Base-by-base conservation (phyloP, 2,113 vertebrate species). In the Strix uralensis region DNA sequence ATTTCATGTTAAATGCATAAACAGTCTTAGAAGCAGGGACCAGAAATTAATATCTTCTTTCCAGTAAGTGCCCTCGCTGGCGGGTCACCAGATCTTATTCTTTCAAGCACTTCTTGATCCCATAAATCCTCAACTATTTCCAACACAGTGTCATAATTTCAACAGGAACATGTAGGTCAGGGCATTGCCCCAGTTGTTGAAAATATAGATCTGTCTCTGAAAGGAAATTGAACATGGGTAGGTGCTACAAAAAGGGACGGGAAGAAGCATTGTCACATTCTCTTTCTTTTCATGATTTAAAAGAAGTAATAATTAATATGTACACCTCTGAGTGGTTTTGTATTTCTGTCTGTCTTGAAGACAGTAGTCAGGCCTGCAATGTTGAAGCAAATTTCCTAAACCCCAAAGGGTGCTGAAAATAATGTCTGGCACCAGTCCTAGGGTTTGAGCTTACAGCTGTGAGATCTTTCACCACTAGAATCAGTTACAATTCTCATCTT, bases 391-490 rank as follows among this genome's bases (percentile, higher is more conserved):
- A 51, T 61, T 95, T 79, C 32, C 27, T 74, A 44, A 88, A 71
- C 10, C 15, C 12, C 34, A 70, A 27, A 42, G 5, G 11, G 21
- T 67, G 29, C 3, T 70, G 38, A 49, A 86, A 86, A 83, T 42
- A 86, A 52, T 15, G 5, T 16, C 16, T 78, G 6, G 19, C 6
- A 4, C 25, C 59, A 44, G 40, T 69, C 7, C 44, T 8, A 22
- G 4, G 13, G 2, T 42, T 80, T 1, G 7, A 59, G n/a, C 0
- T 2, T 29, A 58, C 4, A 66, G 10, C 18, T 62, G 29, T 57
- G 58, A 81, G 4, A 34, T 49, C 46, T 77, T 65, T 78, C 51
- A 46, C 9, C 13, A 11, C 23, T 19, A 52, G 34, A 9, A 81
- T 44, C 36, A 66, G 25, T 23, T 89, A 32, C 10, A 74, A 32